Conservation (phyloP, 2,113 vertebrate species). For the Sander vitreus region DNA sequence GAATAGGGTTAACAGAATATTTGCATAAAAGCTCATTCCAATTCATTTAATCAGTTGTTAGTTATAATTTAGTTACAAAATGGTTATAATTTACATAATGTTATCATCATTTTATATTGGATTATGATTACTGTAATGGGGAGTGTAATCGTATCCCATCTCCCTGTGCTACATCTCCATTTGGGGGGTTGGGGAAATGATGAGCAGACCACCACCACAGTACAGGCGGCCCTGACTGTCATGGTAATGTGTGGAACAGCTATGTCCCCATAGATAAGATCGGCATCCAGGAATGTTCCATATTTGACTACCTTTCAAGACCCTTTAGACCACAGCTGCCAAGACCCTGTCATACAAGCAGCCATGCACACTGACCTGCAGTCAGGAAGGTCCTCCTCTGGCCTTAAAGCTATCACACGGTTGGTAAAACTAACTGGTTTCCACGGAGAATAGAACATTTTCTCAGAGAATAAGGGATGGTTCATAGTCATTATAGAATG, state of each 20-base stretch:
- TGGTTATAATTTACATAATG: conserved; percentile 1
- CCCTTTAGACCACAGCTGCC: conserved; percentile 66
- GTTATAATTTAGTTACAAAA: conserved; percentile 8
- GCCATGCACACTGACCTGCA: conserved; percentile 66
- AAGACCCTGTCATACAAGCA: conserved; percentile 51
- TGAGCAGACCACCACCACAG: conserved; percentile 40
- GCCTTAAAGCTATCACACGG: conserved; percentile 27
- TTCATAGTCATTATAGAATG: conserved; percentile 20
- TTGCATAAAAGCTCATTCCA: not conserved
- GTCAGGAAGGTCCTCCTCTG: conserved; percentile 45
- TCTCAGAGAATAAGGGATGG: conserved; percentile 1
- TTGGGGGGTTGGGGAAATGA: conserved; percentile 6
- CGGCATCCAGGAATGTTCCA: conserved; percentile 44
- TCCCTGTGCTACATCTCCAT: not conserved
- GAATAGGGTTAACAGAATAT: conserved; percentile 1
- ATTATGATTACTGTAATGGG: conserved; percentile 1
- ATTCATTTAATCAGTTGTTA: not conserved
- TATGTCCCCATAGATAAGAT: conserved; percentile 69
- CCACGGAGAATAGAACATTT: conserved; percentile 24
- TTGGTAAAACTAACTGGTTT: conserved; percentile 6
- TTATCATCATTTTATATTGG: not conserved
- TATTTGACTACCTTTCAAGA: conserved; percentile 37
- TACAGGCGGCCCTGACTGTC: conserved; percentile 63
- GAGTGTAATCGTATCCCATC: conserved; percentile 28
- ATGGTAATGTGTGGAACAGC: conserved; percentile 83